phyloP scores from a whole-genome alignment of 2,888 invertebrate genomes.

The Prosapia bicincta region DNA sequence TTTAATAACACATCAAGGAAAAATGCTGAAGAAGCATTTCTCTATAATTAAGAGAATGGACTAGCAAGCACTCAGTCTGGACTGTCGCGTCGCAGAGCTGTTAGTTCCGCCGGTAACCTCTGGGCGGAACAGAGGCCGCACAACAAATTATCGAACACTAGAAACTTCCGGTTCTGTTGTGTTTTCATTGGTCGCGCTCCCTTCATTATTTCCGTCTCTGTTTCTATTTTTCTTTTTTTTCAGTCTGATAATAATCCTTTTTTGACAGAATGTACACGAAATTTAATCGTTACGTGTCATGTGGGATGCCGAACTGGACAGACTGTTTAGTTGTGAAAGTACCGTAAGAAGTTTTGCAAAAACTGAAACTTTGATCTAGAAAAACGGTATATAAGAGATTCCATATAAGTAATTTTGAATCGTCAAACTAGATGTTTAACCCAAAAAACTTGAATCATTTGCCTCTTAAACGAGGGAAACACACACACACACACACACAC shows the following conservation, averaged over 20 bases:
- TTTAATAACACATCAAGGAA: neutral
- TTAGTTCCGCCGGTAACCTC: neutral
- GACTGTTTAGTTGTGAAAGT: too few species aligned
- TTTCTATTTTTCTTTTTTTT: neutral
- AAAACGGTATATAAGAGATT: too few species aligned
- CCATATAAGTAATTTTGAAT: too few species aligned
- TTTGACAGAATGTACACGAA: neutral
- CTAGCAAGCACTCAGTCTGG: neutral
- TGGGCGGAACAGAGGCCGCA: neutral
- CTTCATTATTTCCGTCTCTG: neutral
- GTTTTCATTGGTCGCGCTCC: neutral
- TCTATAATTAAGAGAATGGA: neutral
- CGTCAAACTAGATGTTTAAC: too few species aligned
- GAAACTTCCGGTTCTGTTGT: neutral
- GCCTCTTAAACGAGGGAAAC: too few species aligned
- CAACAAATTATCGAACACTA: neutral
- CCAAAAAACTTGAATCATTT: too few species aligned
- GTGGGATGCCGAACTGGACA: too few species aligned
- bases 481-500: too few species aligned
- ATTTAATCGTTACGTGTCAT: too few species aligned
- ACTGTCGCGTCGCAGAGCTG: neutral
- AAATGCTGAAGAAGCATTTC: neutral
- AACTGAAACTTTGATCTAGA: too few species aligned
- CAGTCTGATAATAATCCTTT: neutral
- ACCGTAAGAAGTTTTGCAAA: too few species aligned